Conservation (phyloP, 2,797 vertebrate genomes). For the Ciconia nigra region DNA sequence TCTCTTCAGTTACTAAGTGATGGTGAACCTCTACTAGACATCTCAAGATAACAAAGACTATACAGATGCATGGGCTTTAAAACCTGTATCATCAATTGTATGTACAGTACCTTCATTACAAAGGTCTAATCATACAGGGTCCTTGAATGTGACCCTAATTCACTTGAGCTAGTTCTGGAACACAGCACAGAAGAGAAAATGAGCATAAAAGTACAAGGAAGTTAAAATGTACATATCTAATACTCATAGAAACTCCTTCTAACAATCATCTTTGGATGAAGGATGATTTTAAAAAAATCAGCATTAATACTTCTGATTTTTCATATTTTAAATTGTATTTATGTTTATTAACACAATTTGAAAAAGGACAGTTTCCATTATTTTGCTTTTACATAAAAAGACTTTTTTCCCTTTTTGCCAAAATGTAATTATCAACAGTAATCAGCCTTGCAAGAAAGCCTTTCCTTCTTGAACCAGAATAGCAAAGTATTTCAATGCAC, state of each 20-base stretch:
- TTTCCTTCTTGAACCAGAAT: background rate
- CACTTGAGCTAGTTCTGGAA: background rate
- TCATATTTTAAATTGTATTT: background rate
- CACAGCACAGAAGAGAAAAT: background rate
- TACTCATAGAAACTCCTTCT: background rate
- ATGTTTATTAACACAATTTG: background rate
- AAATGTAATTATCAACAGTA: background rate
- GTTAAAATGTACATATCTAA: background rate
- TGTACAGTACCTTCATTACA: background rate
- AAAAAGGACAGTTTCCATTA: background rate
- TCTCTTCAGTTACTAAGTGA: background rate
- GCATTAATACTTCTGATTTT: background rate
- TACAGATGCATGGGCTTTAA: background rate
- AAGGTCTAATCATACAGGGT: background rate
- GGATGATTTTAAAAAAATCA: background rate
- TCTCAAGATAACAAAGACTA: background rate
- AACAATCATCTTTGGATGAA: background rate
- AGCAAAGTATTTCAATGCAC: background rate
- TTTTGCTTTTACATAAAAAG: background rate
- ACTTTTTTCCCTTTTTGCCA: background rate
- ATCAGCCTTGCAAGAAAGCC: background rate
- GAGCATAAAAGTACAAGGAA: fast-evolving
- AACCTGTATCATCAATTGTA: background rate
- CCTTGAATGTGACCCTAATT: background rate
- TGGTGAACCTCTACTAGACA: background rate